A percentile compares a stretch with the other conserved stretches of the same genome.
These are phyloP conservation scores for Adineta ricciae DNA, from an alignment of 2,888 invertebrate genomes.

Conservation along the genomic window DNA sequence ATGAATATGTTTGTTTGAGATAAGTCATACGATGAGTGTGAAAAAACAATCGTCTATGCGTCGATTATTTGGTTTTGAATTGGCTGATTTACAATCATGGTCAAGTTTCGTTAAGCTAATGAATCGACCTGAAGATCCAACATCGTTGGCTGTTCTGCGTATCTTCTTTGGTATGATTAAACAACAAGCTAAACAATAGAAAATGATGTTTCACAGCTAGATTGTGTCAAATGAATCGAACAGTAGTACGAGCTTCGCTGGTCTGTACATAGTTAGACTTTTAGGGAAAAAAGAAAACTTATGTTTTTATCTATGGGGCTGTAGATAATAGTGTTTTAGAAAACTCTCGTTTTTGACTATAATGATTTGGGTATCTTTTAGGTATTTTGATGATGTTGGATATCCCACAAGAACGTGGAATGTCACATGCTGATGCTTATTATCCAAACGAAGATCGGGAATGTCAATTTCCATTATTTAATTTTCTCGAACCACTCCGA, in stretches of 20 bases:
- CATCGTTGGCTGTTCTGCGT: constrained; percentile 67
- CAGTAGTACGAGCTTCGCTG: background rate
- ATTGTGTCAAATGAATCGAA: background rate
- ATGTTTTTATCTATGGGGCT: background rate
- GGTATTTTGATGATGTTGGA: constrained; percentile 5
- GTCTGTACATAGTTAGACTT: background rate
- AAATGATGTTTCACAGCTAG: background rate
- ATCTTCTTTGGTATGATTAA: constrained; percentile 66
- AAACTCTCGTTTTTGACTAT: too few relatives aligned
- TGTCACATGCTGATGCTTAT: constrained; percentile 62
- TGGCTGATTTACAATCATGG: constrained; percentile 36
- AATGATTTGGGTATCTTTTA: background rate
- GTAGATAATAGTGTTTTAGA: background rate
- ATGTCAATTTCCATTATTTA: constrained; percentile 76
- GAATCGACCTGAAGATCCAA: constrained; percentile 56
- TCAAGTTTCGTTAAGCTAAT: constrained; percentile 78
- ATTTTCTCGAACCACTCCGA: constrained; percentile 59
- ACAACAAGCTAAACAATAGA: background rate
- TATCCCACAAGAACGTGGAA: constrained; percentile 63
- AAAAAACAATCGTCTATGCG: background rate
- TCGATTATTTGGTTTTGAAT: constrained; percentile 38
- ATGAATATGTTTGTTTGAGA: background rate
- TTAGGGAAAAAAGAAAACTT: background rate
- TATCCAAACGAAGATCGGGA: constrained; percentile 64
- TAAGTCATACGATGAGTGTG: background rate